Conservation (phyloP, 1,140 invertebrate genomes). For the Acromyrmex charruanus region DNA sequence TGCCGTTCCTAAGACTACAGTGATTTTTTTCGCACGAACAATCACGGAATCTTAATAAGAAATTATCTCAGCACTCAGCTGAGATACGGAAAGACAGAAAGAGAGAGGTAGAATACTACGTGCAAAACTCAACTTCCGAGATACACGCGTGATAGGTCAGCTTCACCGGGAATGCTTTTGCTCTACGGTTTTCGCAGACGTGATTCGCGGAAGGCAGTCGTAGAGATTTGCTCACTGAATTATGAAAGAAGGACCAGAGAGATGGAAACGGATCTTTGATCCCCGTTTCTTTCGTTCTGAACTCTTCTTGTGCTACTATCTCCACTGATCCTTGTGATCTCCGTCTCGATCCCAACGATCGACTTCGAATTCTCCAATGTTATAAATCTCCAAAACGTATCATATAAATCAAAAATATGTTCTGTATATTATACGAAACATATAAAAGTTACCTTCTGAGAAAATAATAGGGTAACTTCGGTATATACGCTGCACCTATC, state of each 20-base stretch:
- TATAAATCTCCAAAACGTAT: neutral
- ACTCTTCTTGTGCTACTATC: slow-evolving; percentile 52
- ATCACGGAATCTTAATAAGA: slow-evolving; percentile 83
- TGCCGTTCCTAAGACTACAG: neutral
- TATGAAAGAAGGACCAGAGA: slow-evolving; percentile 77
- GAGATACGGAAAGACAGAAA: slow-evolving; percentile 47
- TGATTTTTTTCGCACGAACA: slow-evolving; percentile 78
- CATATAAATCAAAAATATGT: slow-evolving; percentile 39
- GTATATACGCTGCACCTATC: too few species aligned
- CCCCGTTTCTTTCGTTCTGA: slow-evolving; percentile 9
- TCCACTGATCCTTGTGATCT: slow-evolving; percentile 49
- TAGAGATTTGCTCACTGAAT: slow-evolving; percentile 80
- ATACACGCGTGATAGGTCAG: slow-evolving; percentile 79
- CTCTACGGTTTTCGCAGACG: slow-evolving; percentile 66
- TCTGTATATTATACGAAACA: neutral
- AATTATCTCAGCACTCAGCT: slow-evolving; percentile 76
- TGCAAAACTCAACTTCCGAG: slow-evolving; percentile 75
- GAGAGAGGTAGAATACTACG: slow-evolving; percentile 37
- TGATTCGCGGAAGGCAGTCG: slow-evolving; percentile 83
- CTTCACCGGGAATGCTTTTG: slow-evolving; percentile 55
- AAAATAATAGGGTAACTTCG: neutral
- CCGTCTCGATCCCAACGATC: slow-evolving; percentile 49
- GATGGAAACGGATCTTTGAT: slow-evolving; percentile 52
- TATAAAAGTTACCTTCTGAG: neutral
- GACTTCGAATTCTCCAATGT: neutral